Base-by-base conservation (phyloP, 2,113 vertebrate species). In the Sander lucioperca region DNA sequence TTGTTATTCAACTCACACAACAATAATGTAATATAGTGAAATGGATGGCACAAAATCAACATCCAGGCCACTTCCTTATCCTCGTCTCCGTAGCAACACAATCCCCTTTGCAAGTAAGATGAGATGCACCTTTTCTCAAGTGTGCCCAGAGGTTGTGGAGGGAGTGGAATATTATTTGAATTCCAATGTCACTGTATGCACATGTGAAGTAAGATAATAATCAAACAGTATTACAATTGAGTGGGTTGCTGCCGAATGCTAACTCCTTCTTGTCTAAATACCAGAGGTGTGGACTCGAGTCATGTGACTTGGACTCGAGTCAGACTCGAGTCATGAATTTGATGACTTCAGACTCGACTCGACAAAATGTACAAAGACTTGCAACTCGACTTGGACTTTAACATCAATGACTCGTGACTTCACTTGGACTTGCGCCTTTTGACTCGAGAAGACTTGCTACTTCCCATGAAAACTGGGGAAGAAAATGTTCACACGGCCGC, bases 41-140 rank as follows among this genome's bases (percentile, higher is more conserved):
- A 91, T 88, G 85, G 90, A 93, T 88, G 71, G 27, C 67, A 92
- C 70, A 92, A 75, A 88, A 90, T 88, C 83, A 89, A 81, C 82
- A 88, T 77, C 80, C 74, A 48, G 56, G 61, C 78, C 13, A 74
- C 78, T 87, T 86, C 76, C 81, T 79, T 85, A 64, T 81, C 73
- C 72, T 59, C 23, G 92, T 95, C 93, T 91, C 94, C 92, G 68
- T 94, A 93, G 94, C 93, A 95, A 94, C 93, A 79, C 77, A 66
- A 76, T 54, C 80, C 79, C 65, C 74, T 86, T 84, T 92, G 87
- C 91, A 90, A 91, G 79, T 83, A 61, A 89, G 77, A 92, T 91
- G 84, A 94, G 88, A 82, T 71, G 62, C 79, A 78, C 84, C 79
- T 89, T 75, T 71, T 87, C 21, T 82, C 66, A 72, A 82, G 69